These are phyloP conservation scores for Ctenomys sociabilis DNA, from an alignment of 2,113 vertebrate genomes.

Conservation along the genomic window DNA sequence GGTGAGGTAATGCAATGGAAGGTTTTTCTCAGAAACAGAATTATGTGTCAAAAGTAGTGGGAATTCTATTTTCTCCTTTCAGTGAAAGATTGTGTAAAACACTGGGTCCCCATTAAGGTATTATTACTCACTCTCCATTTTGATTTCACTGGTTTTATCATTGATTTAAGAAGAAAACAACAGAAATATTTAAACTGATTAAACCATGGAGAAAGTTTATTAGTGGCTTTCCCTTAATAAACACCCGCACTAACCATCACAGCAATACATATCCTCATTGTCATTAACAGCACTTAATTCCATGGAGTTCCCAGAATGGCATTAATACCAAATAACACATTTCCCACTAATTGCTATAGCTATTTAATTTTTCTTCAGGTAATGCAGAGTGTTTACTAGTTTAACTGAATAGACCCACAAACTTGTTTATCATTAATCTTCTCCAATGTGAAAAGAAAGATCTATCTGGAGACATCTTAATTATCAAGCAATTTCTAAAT, in stretches of 20 bases:
- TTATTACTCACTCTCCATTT: neutral
- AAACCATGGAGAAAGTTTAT: neutral
- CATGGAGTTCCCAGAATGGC: neutral
- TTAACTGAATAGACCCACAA: neutral
- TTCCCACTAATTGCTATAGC: neutral
- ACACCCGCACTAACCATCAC: neutral
- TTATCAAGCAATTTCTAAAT: slow-evolving; percentile 24
- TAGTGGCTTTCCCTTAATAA: slow-evolving; percentile 26
- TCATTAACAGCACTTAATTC: neutral
- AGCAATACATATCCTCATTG: neutral
- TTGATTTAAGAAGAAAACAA: neutral
- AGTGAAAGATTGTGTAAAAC: neutral
- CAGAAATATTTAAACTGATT: neutral
- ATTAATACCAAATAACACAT: slow-evolving; percentile 3
- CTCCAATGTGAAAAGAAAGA: neutral
- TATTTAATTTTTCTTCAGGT: slow-evolving; percentile 52
- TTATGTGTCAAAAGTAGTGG: neutral
- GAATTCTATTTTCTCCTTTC: neutral
- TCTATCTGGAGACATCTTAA: neutral
- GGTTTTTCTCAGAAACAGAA: neutral
- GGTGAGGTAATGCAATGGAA: neutral
- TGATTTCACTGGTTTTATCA: neutral
- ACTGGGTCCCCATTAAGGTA: neutral
- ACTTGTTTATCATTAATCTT: slow-evolving; percentile 7
- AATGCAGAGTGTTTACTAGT: neutral